Conservation (phyloP, 30 jellyfish, hydroid and myxozoan genomes). For the Hydra vulgaris region DNA sequence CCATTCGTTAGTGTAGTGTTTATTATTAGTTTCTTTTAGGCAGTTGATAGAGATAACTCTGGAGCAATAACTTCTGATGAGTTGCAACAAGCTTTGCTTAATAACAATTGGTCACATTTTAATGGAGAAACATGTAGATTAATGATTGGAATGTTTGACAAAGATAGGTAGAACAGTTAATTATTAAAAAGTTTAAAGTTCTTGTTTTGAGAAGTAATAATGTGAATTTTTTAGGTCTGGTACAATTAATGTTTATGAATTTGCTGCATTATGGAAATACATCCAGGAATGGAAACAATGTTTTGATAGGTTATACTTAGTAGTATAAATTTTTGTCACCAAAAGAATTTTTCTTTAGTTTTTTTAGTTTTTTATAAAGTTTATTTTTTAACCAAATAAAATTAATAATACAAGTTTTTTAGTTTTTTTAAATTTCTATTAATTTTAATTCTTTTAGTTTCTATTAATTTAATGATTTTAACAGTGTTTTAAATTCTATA, state of each 20-base stretch:
- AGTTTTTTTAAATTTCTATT: too few species aligned
- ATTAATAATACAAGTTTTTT: too few species aligned
- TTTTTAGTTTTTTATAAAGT: not conserved
- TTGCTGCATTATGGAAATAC: conserved; percentile 97
- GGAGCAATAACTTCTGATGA: conserved; percentile 89
- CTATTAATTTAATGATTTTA: too few species aligned
- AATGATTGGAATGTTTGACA: conserved; percentile 99
- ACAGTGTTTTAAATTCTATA: too few species aligned
- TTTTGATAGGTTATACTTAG: conserved; percentile 65
- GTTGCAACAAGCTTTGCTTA: conserved; percentile 80
- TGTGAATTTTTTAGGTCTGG: conserved; percentile 59
- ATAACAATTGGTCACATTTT: conserved; percentile 97
- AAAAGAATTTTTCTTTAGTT: not conserved
- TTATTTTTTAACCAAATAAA: not conserved
- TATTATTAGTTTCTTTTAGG: too few species aligned
- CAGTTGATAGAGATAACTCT: conserved; percentile 85
- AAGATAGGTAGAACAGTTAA: conserved; percentile 56
- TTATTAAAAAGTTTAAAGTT: too few species aligned
- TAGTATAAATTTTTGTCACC: not conserved
- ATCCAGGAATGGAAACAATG: conserved; percentile 97
- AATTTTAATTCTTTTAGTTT: too few species aligned
- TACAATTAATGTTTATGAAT: conserved; percentile 83
- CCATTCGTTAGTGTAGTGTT: too few species aligned
- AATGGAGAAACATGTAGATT: conserved; percentile 92
- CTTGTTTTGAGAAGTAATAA: not conserved